phyloP scores from a whole-genome alignment of 2,797 vertebrate species.

The Phyllotis vaccarum region DNA sequence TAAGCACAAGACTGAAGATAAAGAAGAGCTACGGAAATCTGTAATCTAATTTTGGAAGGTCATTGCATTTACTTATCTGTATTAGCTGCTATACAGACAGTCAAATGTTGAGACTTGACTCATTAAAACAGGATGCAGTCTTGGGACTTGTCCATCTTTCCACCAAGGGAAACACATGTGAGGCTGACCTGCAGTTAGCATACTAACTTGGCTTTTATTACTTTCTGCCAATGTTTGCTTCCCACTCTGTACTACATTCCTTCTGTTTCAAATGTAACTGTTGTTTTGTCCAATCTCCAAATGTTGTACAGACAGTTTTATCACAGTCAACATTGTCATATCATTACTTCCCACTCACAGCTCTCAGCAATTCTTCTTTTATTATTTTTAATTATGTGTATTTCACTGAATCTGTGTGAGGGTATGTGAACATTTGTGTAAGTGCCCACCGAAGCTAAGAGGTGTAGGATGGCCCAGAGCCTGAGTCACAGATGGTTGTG shows the following conservation, averaged over 20 bases:
- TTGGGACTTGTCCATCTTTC: neutral
- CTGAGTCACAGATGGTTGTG: neutral
- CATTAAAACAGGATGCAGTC: neutral
- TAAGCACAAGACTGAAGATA: neutral
- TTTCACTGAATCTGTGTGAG: neutral
- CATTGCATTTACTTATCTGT: neutral
- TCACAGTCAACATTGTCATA: neutral
- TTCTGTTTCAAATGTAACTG: neutral
- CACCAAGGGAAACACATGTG: neutral
- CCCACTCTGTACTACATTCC: neutral
- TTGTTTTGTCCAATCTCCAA: neutral
- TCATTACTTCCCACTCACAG: neutral
- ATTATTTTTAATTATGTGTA: neutral
- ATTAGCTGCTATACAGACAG: neutral
- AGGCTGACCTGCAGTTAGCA: neutral
- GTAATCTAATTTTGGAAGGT: constrained; percentile 55
- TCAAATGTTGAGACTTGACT: neutral
- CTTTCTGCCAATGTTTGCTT: constrained; percentile 18
- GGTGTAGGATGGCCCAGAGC: neutral
- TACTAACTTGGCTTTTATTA: neutral
- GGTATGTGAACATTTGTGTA: neutral
- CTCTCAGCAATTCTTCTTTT: neutral
- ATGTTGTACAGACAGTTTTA: neutral
- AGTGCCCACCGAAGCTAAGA: neutral
- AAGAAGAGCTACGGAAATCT: neutral